Percentiles rank a stretch among this genome's conserved stretches.
These are phyloP conservation scores for Malurus splendens DNA, from an alignment of 2,797 vertebrate genomes.

Conservation along the genomic window DNA sequence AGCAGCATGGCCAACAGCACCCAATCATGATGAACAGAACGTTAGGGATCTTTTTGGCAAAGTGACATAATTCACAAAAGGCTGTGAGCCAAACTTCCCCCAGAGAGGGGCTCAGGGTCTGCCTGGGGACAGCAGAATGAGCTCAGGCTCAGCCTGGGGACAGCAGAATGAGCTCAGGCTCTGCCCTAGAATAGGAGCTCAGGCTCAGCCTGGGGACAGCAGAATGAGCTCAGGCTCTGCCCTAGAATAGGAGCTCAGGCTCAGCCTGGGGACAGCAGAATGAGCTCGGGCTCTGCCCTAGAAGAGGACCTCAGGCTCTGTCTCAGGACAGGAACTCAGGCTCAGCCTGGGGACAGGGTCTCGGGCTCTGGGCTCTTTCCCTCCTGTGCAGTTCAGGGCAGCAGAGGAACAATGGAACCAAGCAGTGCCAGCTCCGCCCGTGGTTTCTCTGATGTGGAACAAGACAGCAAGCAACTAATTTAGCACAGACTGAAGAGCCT, in stretches of 20 bases:
- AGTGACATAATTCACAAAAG: not conserved
- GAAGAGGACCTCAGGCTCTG: not conserved
- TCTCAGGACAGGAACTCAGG: not conserved
- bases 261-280: too few relatives aligned
- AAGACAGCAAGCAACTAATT: not conserved
- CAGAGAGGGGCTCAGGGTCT: not conserved
- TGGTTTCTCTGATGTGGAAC: not conserved
- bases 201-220: too few relatives aligned
- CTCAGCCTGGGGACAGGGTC: not conserved
- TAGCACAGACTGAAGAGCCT: not conserved
- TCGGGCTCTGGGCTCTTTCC: not conserved
- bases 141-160: too few relatives aligned
- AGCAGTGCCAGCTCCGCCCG: not conserved
- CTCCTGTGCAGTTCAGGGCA: not conserved
- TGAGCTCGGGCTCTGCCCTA: not conserved
- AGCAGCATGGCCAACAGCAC: not conserved
- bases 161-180: not conserved
- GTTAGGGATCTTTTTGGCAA: not conserved
- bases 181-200: not conserved
- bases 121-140: not conserved
- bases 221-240: not conserved
- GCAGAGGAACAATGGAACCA: rapidly evolving
- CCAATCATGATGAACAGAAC: not conserved
- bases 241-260: not conserved
- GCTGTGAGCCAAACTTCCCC: not conserved